Conservation (phyloP, 2,888 invertebrate genomes). For the Ornithoptera priamus region DNA sequence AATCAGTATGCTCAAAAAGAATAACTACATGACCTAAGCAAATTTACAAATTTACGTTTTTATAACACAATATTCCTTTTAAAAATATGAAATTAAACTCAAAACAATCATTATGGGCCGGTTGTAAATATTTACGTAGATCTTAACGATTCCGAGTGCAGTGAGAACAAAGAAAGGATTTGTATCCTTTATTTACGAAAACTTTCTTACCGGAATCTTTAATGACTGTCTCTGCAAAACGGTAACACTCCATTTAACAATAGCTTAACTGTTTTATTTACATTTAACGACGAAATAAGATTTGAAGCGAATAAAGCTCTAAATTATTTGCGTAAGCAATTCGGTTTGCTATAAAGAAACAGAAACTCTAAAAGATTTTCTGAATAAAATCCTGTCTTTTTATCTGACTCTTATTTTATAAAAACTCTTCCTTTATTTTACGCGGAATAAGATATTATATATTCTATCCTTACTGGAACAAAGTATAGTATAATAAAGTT, state of each 20-base stretch:
- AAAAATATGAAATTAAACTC: neutral
- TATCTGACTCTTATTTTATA: neutral
- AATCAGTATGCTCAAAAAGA: too few species aligned
- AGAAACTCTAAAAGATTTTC: neutral
- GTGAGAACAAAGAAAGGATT: neutral
- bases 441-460: too few species aligned
- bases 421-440: too few species aligned
- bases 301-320: slow-evolving; percentile 11
- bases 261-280: slow-evolving; percentile 28
- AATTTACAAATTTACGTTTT: too few species aligned
- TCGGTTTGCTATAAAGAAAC: neutral
- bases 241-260: slow-evolving; percentile 29
- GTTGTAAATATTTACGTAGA: slow-evolving; percentile 17
- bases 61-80: too few species aligned
- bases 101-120: neutral
- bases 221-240: slow-evolving; percentile 25
- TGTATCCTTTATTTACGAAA: slow-evolving; percentile 8
- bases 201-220: slow-evolving; percentile 27
- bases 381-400: neutral
- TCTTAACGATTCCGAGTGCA: slow-evolving; percentile 2
- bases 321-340: neutral
- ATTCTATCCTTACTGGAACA: too few species aligned
- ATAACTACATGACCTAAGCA: too few species aligned
- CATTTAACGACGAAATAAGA: slow-evolving; percentile 25
- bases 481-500: too few species aligned